Conservation (phyloP, 2,113 vertebrate species). For the Dasyornis broadbenti region DNA sequence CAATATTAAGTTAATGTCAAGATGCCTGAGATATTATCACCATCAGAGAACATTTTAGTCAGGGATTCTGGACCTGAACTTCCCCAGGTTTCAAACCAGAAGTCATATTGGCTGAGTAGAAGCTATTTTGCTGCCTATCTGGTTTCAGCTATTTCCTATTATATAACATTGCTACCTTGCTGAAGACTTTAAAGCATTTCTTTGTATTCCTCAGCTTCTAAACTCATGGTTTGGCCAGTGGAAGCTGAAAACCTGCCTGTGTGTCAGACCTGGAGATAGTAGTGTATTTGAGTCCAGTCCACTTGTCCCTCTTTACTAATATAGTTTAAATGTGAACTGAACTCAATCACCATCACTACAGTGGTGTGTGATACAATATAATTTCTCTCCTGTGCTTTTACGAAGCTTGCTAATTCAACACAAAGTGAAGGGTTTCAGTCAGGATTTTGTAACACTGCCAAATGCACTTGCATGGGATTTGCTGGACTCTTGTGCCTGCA, state of each 20-base stretch:
- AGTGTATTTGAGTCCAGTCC: fast-evolving
- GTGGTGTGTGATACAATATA: neutral
- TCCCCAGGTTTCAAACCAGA: neutral
- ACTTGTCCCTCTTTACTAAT: neutral
- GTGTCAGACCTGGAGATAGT: neutral
- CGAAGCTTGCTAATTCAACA: neutral
- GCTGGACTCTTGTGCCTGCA: neutral
- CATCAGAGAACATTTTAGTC: neutral
- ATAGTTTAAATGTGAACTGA: neutral
- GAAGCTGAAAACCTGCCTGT: neutral
- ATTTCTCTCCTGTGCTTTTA: neutral
- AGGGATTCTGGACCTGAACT: neutral
- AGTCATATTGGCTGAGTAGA: neutral
- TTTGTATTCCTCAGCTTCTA: neutral
- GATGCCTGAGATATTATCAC: neutral
- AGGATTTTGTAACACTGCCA: neutral
- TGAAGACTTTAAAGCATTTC: neutral
- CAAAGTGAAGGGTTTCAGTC: neutral
- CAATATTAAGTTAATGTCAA: neutral
- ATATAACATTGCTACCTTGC: neutral
- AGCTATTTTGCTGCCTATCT: neutral
- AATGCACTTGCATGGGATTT: neutral
- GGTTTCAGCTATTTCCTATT: neutral
- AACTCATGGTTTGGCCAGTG: neutral
- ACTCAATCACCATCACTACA: neutral